Base-by-base conservation (phyloP, 2,888 invertebrate genomes). In the Azorinus chamasolen region DNA sequence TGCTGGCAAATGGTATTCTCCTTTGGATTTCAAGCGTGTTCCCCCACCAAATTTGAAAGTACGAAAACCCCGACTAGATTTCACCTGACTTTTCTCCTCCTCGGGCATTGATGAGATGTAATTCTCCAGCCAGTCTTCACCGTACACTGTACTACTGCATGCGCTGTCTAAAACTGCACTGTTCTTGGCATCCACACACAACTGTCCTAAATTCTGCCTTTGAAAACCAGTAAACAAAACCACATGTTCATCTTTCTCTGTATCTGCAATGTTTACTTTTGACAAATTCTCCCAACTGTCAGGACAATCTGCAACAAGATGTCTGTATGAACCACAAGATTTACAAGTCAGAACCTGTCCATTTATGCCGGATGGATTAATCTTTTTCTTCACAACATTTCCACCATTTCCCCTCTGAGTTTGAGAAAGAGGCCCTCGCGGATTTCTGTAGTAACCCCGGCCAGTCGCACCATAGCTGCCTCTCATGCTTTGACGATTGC, bases 101-200 rank as follows among this genome's bases (percentile, higher is more conserved):
- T 20, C 18, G 24, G 61, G 55, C 39, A 70, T 39, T 14, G 66
- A 65, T 14, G 12, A 14, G 3, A 58, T 50, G 24, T 66, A 66
- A n/a, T 57, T 37, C 8, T 70, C 27, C 68, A 73, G 32, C 78
- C 79, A 83, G 1, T 20, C 65, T 53, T 69, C 53, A 6, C 78
- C 76, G 62, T 80, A 80, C 6, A 80, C 74, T 16, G 78, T 83
- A 48, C 79, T 80, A 45, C 72, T 80, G 46, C 82, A 84, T 41
- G 79, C 83, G 75, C 82, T 83, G 43, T 83, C 79, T 50, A 83
- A 51, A 3, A 79, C 76, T n/a, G 69, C 83, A 75, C 78, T 75
- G 18, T 79, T 64, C 18, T 66, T 37, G 18, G 78, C 75, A 59
- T 48, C 55, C 6, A 55, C 55, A n/a, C 55, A 32, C 10, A 55